Base-by-base conservation (phyloP, 2,888 invertebrate species). In the Diaprepes abbreviatus region DNA sequence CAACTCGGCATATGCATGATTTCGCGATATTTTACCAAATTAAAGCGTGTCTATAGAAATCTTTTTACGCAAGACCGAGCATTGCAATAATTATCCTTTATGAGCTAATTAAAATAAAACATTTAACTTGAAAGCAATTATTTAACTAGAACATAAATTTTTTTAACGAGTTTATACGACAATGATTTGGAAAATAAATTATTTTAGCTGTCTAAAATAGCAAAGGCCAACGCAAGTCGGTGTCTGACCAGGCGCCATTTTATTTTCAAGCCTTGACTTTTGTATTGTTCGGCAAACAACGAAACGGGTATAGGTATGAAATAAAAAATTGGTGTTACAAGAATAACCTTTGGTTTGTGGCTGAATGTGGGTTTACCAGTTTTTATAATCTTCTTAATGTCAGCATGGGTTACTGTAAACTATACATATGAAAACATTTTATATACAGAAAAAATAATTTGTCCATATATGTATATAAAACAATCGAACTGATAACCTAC, bases 291-390 rank as follows among this genome's bases (percentile, higher is more conserved):
- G 5, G 10, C 19, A 6, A 50, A 43, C 14, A 43, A 60, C 48
- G n/a, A 60, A 60, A 60, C 60, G 24, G 21, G 60, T 50, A 60
- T 50, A n/a, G n/a, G n/a, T n/a, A 10, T 43, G 21, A 43, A 31
- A 60, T 33, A 24, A 16, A 24, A 50, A 48, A 40, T 60, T 48
- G n/a, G 50, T 60, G 14, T 45, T 59, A 59, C 45, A 59, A 38
- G 45, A 21, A 24, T 48, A 35, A 60, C 60, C 60, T 60, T 60
- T 60, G 14, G 14, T 60, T 14, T 40, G n/a, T 33, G 40, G 19
- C 21, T 35, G 48, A 50, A 60, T 60, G 60, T 60, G 60, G 60
- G 60, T 60, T 60, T 60, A 60, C 48, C 48, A 50, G 48, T 50
- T 50, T 48, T 50, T 24, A 14, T 50, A 43, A 21, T 14, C 28